Evolutionary conservation across 2,888 invertebrate genomes (phyloP), one percentile per base, ranked within the genome.

Genomic region (Perdita meconis): DNA sequence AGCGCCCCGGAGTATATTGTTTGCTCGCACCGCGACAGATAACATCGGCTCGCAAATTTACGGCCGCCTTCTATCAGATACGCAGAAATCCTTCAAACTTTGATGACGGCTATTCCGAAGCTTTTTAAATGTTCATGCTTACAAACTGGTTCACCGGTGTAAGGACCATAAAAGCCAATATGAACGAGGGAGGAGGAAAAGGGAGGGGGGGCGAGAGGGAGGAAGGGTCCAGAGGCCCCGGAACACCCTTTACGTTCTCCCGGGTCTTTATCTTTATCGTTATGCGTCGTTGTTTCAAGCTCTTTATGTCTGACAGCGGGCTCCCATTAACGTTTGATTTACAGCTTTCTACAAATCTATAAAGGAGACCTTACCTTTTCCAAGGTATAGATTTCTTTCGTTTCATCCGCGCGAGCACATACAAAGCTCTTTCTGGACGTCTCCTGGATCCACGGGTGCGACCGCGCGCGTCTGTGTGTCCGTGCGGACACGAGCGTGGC

Each of bases 291-390:
- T 91, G 91, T 91, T 90, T 91, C 89, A 87, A 90, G 89, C 90
- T 91, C 89, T 91, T 92, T 92, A 91, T 88, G 87, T 88, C 82
- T 82, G 89, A 91, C 91, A 90, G 87, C 87, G 88, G 85, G 84
- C 85, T 83, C 87, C 90, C 91, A 92, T 92, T 92, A 92, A 91
- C 90, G 88, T 91, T 91, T 92, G 91, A 92, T 92, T 92, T 92
- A 92, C 91, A 90, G 89, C 91, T 90, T 90, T 92, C 90, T 89
- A 91, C 89, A 87, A 91, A 91, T 92, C 90, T 91, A 91, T 92
- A 91, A 91, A 91, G 88, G 88, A 86, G 85, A 86, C 86, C 82
- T 84, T 83, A 78, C 72, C 83, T 81, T 84, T 82, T 83, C 76
- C 78, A 56, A 63, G 64, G 81, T 85, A 85, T 84, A 77, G 84